These are phyloP conservation scores for Neodiprion virginianus DNA, from an alignment of 1,140 invertebrate species.

Conservation along the genomic window DNA sequence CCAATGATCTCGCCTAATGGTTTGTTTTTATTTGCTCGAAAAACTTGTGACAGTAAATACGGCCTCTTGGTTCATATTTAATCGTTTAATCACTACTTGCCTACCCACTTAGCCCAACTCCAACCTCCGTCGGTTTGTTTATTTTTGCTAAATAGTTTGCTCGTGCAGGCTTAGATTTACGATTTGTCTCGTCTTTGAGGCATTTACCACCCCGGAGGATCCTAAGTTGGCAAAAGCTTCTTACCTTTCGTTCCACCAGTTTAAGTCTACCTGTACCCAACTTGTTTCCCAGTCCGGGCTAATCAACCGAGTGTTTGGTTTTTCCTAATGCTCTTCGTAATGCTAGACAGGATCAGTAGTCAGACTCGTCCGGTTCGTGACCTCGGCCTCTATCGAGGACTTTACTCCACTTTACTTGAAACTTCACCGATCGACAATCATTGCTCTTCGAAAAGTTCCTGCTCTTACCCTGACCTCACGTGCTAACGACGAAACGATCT, in stretches of 20 bases:
- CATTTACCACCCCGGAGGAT: no score
- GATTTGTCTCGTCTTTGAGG: neutral
- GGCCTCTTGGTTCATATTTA: neutral
- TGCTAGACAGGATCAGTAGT: neutral
- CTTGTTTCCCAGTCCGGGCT: neutral
- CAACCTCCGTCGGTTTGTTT: neutral
- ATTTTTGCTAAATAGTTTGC: constrained; percentile 8
- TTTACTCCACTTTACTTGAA: neutral
- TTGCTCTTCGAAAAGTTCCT: neutral
- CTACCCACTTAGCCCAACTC: neutral
- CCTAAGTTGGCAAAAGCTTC: neutral
- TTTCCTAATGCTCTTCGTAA: neutral
- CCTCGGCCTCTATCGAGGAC: neutral
- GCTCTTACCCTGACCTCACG: neutral
- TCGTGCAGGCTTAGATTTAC: neutral
- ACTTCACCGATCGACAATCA: neutral
- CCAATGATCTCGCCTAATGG: neutral
- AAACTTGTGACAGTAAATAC: neutral
- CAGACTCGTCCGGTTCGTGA: neutral
- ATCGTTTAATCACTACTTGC: neutral
- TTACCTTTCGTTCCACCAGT: neutral
- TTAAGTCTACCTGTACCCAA: neutral
- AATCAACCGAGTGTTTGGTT: neutral
- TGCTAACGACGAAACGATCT: no score
- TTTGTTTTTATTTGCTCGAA: constrained; percentile 1